A percentile compares a stretch with the other conserved stretches of the same genome.
Evolutionary conservation across 2,888 invertebrate species (phyloP).

Genomic region (Chloroclystis v-ata): DNA sequence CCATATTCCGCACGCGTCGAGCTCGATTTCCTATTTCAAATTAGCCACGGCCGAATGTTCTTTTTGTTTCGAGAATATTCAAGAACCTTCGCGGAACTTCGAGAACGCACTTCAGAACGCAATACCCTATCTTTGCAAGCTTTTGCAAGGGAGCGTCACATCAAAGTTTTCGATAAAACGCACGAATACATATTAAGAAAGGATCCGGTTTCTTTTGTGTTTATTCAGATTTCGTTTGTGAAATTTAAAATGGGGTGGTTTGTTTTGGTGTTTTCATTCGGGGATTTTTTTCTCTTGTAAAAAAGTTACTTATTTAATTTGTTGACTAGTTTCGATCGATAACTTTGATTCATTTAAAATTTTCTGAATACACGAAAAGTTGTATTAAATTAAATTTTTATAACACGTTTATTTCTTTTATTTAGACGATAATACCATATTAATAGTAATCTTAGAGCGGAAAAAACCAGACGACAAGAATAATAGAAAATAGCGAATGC

Average conservation of each 20-base stretch:
- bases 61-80: constrained; percentile 59
- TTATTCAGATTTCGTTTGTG: constrained; percentile 12
- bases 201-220: constrained; percentile 31
- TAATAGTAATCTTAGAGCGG: too few species aligned
- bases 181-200: constrained; percentile 38
- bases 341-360: too few species aligned
- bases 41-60: constrained; percentile 72
- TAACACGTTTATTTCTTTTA: too few species aligned
- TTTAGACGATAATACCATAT: too few species aligned
- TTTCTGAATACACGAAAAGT: too few species aligned
- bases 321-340: too few species aligned
- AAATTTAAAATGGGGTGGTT: constrained; percentile 6
- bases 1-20: constrained; percentile 57
- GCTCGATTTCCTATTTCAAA: constrained; percentile 76
- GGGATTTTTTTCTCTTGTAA: too few species aligned
- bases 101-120: constrained; percentile 41
- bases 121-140: constrained; percentile 39
- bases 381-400: too few species aligned
- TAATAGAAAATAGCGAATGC: too few species aligned
- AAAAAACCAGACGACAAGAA: too few species aligned
- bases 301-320: too few species aligned
- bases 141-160: constrained; percentile 48
- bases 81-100: not conserved
- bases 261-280: not conserved
- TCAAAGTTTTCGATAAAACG: constrained; percentile 48